Evolutionary conservation across 1,140 invertebrate genomes (phyloP).

Genomic region (Macrobrachium nipponense): DNA sequence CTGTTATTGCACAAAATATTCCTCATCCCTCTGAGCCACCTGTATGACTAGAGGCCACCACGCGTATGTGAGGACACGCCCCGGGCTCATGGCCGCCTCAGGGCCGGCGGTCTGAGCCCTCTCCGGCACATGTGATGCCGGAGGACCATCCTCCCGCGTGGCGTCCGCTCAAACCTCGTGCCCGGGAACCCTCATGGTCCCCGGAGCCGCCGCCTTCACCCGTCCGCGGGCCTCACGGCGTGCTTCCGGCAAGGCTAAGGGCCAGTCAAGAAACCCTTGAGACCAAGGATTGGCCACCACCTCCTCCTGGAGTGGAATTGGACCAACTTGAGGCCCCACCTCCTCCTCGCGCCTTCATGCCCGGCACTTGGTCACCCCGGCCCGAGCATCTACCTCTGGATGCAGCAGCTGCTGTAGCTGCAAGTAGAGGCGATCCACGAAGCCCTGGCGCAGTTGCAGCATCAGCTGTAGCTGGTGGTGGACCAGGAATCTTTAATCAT

Average conservation of each 20-base stretch:
- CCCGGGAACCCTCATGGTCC: slow-evolving; percentile 62
- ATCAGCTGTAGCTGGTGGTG: slow-evolving; percentile 32
- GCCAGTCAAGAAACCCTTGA: slow-evolving; percentile 63
- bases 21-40: slow-evolving; percentile 62
- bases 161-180: slow-evolving; percentile 47
- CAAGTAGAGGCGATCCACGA: slow-evolving; percentile 51
- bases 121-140: slow-evolving; percentile 55
- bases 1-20: slow-evolving; percentile 61
- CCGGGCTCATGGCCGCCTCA: slow-evolving; percentile 63
- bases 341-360: slow-evolving; percentile 54
- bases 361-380: slow-evolving; percentile 63
- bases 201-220: slow-evolving; percentile 63
- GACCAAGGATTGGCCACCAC: slow-evolving; percentile 63
- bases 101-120: slow-evolving; percentile 63
- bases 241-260: slow-evolving; percentile 56
- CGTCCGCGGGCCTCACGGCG: slow-evolving; percentile 58
- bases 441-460: slow-evolving; percentile 59
- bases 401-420: slow-evolving; percentile 41
- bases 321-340: slow-evolving; percentile 57
- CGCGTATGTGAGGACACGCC: slow-evolving; percentile 64
- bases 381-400: slow-evolving; percentile 64
- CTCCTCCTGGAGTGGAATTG: slow-evolving; percentile 53
- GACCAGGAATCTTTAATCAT: slow-evolving; percentile 42
- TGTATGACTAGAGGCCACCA: slow-evolving; percentile 65
- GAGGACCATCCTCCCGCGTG: slow-evolving; percentile 61